Percentiles rank a stretch among this genome's conserved stretches.
Evolutionary conservation across 2,113 vertebrate species (phyloP).

Genomic region (Danionella cerebrum): DNA sequence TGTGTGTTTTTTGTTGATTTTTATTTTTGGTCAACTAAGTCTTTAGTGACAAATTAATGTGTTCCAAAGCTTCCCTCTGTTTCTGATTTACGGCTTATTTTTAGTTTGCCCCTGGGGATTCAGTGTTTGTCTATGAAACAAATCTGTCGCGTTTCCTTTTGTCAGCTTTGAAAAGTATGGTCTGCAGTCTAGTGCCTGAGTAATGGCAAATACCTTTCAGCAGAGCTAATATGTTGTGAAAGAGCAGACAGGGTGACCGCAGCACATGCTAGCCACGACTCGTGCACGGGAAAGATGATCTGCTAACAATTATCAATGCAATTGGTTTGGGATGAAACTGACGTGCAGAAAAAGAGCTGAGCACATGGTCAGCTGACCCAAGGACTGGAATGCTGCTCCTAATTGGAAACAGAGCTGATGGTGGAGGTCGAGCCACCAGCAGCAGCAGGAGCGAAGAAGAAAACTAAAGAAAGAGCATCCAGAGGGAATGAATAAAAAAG

Average conservation of each 20-base stretch:
- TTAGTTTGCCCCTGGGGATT: no score
- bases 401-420: conserved; percentile 43
- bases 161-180: not conserved
- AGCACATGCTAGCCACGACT: conserved; percentile 43
- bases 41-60: no score
- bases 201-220: conserved; percentile 44
- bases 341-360: conserved; percentile 35
- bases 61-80: no score
- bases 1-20: no score
- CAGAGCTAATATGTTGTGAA: conserved; percentile 44
- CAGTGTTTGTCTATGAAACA: no score
- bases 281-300: conserved; percentile 28
- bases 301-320: conserved; percentile 46
- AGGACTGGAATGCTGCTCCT: conserved; percentile 34
- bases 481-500: not conserved
- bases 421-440: not conserved
- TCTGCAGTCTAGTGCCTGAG: not conserved
- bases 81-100: no score
- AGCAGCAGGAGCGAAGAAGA: conserved; percentile 15
- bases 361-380: conserved; percentile 43
- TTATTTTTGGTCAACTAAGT: no score
- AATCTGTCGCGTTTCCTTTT: not conserved
- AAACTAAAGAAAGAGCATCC: conserved; percentile 14
- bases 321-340: conserved; percentile 41
- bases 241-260: conserved; percentile 45